Base-by-base conservation (phyloP, 2,797 vertebrate genomes). In the Gila robusta region DNA sequence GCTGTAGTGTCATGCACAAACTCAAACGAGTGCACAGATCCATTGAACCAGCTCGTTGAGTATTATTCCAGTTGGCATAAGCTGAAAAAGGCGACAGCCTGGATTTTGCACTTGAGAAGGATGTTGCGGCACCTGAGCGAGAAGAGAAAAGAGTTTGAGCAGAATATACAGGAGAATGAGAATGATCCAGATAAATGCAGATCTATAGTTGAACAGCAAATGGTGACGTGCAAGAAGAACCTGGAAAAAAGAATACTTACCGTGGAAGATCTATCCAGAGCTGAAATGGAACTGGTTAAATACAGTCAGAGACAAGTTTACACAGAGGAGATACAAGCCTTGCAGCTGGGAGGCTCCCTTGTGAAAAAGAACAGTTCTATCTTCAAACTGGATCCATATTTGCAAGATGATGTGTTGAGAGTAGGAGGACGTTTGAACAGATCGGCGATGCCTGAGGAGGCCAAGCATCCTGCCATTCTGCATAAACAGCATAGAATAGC, bases 361-460 rank as follows among this genome's bases (percentile, higher is more conserved):
- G 37, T 74, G 39, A 74, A 64, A 80, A 64, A 44, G 39, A 80
- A 80, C n/a, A 67, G 59, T 35, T 44, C n/a, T n/a, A n/a, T n/a
- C n/a, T 80, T n/a, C n/a, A n/a, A n/a, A n/a, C n/a, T n/a, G n/a
- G n/a, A n/a, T n/a, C n/a, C n/a, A n/a, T n/a, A n/a, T 0, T 67
- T 81, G 62, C 79, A 81, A 67, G 79, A 81, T 17, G 62, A 32
- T 54, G 32, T 80, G 47, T 35, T 76, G 73, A 76, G 73, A 76
- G 69, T 71, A 21, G 69, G 69, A 21, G 69, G 69, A n/a, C 69
- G 35, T 71, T 23, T 71, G 8, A 41, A 23, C 17, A 71, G 35
- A 71, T 71, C 69, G 3, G 37, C 10, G 8, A 71, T 71, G 69
- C 69, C 69, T n/a, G 69, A 71, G 17, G 32, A 41, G 32, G 69